Base-by-base conservation (phyloP, 2,888 invertebrate genomes). In the Hirtodrosophila alboralis region DNA sequence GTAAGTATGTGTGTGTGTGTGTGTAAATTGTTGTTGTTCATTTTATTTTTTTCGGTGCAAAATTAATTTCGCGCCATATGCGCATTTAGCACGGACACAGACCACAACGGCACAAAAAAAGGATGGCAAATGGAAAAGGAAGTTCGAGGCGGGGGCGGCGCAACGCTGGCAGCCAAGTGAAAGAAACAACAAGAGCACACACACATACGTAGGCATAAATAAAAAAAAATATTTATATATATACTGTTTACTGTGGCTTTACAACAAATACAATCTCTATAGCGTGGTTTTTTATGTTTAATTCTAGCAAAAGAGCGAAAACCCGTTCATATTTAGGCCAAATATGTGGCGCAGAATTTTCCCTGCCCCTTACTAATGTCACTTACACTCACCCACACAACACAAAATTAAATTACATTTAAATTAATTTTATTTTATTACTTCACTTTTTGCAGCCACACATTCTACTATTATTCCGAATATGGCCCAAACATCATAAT, bases 31-130 rank as follows among this genome's bases (percentile, higher is more conserved):
- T 53, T 63, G 48, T 45, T 36, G 27, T 43, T 62, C 34, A 41
- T 43, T 58, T 48, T 40, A 47, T 62, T 34, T 41, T 51, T 47
- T 62, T 62, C 30, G 26, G 33, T 38, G 53, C 31, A 72, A 83
- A 81, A 83, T 79, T 83, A 68, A 83, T 81, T 85, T 85, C 45
- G 83, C 85, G 85, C 75, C 85, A 81, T 63, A 75, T 79, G 79
- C 83, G 79, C 79, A 84, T 71, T 78, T 78, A 75, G 85, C 83
- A 72, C 79, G 68, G 64, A 58, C 63, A 52, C 59, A 53, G 56
- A 70, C 81, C 81, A 54, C 81, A 84, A 59, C 49, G 59, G 27
- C 27, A 34, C n/a, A n/a, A n/a, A n/a, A n/a, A n/a, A 18, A 16
- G 23, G 21, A 13, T 30, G 49, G 23, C 34, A 49, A 43, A 14